Evolutionary conservation across 2,888 invertebrate genomes (phyloP).

Genomic region (Xanthia icteritia): DNA sequence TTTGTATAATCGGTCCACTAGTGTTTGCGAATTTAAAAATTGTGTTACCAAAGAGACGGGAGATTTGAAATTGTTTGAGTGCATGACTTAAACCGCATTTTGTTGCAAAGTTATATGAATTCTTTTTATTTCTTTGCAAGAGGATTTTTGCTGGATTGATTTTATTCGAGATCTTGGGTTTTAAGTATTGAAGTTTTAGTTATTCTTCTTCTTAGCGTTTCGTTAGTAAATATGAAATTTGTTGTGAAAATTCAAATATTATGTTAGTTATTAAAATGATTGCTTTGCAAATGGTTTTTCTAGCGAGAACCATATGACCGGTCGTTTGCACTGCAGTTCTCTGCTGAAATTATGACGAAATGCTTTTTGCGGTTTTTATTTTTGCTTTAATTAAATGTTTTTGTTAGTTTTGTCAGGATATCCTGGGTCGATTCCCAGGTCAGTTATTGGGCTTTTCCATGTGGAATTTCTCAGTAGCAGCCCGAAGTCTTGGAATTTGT

Average conservation of each 20-base stretch:
- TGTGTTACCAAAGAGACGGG: conserved; percentile 19
- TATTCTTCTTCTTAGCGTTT: neutral
- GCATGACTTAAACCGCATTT: conserved; percentile 5
- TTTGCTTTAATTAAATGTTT: no score
- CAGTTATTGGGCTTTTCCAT: no score
- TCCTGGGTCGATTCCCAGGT: no score
- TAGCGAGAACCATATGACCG: neutral
- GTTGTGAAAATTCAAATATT: neutral
- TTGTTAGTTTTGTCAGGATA: no score
- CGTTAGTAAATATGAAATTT: neutral
- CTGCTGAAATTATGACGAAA: no score
- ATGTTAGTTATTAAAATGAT: neutral
- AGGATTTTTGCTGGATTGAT: neutral
- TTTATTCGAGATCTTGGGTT: neutral
- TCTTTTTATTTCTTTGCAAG: conserved; percentile 1
- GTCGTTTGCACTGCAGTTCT: neutral
- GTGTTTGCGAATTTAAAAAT: conserved; percentile 51
- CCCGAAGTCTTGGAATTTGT: no score
- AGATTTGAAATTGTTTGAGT: conserved; percentile 29
- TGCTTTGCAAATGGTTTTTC: neutral
- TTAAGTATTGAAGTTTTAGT: neutral
- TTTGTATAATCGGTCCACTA: conserved; percentile 44
- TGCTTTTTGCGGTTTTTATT: no score
- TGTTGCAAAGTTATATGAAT: conserved; percentile 12
- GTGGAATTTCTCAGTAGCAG: no score